These are phyloP conservation scores for Argyrosomus regius DNA, from an alignment of 2,797 vertebrate species.

Conservation along the genomic window DNA sequence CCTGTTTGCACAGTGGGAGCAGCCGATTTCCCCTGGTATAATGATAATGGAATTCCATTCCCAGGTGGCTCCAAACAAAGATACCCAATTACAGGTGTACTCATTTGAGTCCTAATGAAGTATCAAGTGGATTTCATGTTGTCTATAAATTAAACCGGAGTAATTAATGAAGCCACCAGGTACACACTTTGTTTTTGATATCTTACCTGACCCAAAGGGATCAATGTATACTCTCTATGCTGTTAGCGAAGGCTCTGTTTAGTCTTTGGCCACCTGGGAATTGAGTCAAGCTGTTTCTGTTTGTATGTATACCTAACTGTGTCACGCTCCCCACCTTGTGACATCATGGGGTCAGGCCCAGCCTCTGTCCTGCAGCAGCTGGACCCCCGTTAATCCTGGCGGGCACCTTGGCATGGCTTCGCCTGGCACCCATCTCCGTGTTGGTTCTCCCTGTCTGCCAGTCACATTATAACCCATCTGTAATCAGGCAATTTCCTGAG, in stretches of 20 bases:
- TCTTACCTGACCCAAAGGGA: constrained; percentile 17
- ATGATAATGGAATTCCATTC: constrained; percentile 46
- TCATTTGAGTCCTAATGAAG: constrained; percentile 44
- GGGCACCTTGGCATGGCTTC: constrained; percentile 42
- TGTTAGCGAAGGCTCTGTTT: constrained; percentile 9
- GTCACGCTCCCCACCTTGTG: constrained; percentile 4
- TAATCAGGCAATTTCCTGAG: constrained; percentile 59
- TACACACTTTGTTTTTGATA: constrained; percentile 18
- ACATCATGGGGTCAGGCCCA: constrained; percentile 23
- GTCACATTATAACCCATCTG: constrained; percentile 46
- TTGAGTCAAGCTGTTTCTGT: constrained; percentile 6
- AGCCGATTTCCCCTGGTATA: constrained; percentile 5
- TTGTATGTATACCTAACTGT: constrained; percentile 24
- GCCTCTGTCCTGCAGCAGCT: constrained; percentile 33
- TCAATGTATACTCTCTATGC: constrained; percentile 19
- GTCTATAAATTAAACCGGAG: constrained; percentile 11
- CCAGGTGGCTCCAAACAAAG: constrained; percentile 1
- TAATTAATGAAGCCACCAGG: constrained; percentile 21
- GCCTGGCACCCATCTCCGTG: constrained; percentile 37
- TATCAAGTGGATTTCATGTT: constrained; percentile 1
- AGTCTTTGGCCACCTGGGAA: constrained; percentile 7
- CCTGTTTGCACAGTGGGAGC: constrained; percentile 23
- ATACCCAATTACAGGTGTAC: constrained; percentile 13
- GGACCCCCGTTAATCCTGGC: constrained; percentile 35
- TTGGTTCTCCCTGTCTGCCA: constrained; percentile 40